Evolutionary conservation across 2,797 vertebrate genomes (phyloP).

Genomic region (Pseudochromis fuscus): DNA sequence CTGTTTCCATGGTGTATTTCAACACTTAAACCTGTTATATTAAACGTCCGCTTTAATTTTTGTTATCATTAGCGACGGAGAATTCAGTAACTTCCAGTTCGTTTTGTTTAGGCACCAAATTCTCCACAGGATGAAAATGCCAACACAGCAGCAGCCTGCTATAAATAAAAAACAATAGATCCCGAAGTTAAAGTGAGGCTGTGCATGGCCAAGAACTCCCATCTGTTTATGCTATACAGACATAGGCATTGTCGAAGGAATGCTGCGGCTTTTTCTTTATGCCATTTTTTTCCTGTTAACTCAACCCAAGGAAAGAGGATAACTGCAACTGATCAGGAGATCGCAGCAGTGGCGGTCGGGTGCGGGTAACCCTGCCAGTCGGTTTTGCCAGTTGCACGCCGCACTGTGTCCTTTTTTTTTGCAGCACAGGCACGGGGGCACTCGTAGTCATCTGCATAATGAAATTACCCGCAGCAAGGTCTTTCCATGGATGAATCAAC

Average conservation of each 20-base stretch:
- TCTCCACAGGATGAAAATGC: conserved; percentile 43
- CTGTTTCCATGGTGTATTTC: conserved; percentile 41
- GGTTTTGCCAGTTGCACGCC: conserved; percentile 40
- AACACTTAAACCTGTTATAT: conserved; percentile 45
- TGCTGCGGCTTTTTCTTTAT: conserved; percentile 77
- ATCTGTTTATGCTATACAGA: conserved; percentile 83
- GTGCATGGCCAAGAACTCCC: conserved; percentile 63
- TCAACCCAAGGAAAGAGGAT: conserved; percentile 67
- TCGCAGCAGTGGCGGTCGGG: conserved; percentile 41
- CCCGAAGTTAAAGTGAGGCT: conserved; percentile 37
- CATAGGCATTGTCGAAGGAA: conserved; percentile 78
- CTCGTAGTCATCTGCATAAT: conserved; percentile 71
- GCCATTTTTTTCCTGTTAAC: conserved; percentile 63
- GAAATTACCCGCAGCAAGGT: conserved; percentile 66
- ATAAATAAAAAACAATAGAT: conserved; percentile 71
- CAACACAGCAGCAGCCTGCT: conserved; percentile 49
- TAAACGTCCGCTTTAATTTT: conserved; percentile 55
- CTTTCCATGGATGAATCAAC: conserved; percentile 72
- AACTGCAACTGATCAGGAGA: conserved; percentile 68
- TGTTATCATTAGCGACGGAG: conserved; percentile 46
- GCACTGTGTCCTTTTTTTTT: conserved; percentile 49
- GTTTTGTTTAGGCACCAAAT: conserved; percentile 33
- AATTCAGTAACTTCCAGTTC: conserved; percentile 28
- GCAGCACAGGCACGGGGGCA: conserved; percentile 27
- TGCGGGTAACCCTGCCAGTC: conserved; percentile 42